Conservation (phyloP, 2,113 vertebrate genomes). For the Megaptera novaeangliae region DNA sequence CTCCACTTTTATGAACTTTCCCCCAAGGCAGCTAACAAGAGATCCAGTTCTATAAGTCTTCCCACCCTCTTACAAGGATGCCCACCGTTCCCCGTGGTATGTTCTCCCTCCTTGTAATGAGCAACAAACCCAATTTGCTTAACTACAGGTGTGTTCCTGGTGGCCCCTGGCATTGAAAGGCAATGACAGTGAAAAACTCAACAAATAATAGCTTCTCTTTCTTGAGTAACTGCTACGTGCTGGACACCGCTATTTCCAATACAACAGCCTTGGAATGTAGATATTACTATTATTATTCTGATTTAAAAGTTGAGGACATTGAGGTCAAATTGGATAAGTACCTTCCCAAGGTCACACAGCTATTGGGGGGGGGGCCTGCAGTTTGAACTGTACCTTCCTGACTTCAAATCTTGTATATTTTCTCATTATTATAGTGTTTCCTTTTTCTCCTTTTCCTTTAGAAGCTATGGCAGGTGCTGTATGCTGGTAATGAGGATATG, state of each 20-base stretch:
- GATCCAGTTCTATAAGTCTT: neutral
- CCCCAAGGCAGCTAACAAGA: neutral
- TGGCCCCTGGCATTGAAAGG: neutral
- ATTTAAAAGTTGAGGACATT: neutral
- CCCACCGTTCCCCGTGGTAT: rapidly evolving
- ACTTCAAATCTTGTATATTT: neutral
- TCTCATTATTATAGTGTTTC: too few species aligned
- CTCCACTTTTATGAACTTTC: neutral
- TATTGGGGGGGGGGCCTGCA: too few species aligned
- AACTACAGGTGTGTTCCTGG: neutral
- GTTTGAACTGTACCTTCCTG: neutral
- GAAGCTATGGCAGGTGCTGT: neutral
- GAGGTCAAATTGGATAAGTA: neutral
- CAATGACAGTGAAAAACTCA: neutral
- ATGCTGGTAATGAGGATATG: neutral
- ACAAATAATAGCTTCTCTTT: neutral
- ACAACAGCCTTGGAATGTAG: neutral
- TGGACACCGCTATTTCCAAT: neutral
- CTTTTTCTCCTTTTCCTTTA: neutral
- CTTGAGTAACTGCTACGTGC: neutral
- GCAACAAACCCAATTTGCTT: neutral
- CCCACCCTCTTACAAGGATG: neutral
- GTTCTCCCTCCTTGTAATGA: neutral
- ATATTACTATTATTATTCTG: neutral
- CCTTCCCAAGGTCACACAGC: neutral